phyloP scores from a whole-genome alignment of 2,888 invertebrate genomes.

The Pharmacophagus antenor region DNA sequence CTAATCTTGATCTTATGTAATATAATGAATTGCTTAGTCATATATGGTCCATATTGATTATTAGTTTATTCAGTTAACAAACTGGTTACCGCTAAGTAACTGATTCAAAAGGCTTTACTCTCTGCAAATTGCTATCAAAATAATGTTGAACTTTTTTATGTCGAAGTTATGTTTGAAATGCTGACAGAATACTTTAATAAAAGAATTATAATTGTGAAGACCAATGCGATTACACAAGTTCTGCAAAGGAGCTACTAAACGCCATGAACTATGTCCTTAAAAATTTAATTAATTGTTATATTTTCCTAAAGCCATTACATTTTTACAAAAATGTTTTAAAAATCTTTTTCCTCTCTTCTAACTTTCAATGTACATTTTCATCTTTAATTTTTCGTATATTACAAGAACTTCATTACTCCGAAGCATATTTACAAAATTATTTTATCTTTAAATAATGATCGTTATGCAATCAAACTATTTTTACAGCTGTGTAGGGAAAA shows the following conservation, averaged over 20 bases:
- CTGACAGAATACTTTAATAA: neutral
- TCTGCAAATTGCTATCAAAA: slow-evolving; percentile 8
- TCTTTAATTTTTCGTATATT: too few species aligned
- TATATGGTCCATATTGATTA: slow-evolving; percentile 22
- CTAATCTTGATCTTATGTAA: slow-evolving; percentile 19
- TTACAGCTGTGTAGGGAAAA: too few species aligned
- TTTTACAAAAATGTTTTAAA: neutral
- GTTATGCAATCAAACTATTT: too few species aligned
- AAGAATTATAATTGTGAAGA: neutral
- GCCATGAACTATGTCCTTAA: neutral
- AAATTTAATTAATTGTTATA: neutral
- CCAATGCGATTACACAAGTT: neutral
- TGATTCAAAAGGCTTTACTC: slow-evolving; percentile 15
- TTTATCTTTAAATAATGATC: too few species aligned
- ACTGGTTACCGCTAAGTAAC: slow-evolving; percentile 22
- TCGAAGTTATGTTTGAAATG: neutral
- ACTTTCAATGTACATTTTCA: too few species aligned
- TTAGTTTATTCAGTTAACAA: slow-evolving; percentile 12
- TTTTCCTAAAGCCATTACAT: neutral
- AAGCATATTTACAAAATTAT: too few species aligned
- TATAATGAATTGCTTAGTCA: slow-evolving; percentile 14
- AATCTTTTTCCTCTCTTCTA: neutral
- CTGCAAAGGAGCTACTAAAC: neutral
- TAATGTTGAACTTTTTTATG: slow-evolving; percentile 11
- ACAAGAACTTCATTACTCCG: too few species aligned